Evolutionary conservation across 2,797 vertebrate genomes (phyloP).

Genomic region (Podargus strigoides): DNA sequence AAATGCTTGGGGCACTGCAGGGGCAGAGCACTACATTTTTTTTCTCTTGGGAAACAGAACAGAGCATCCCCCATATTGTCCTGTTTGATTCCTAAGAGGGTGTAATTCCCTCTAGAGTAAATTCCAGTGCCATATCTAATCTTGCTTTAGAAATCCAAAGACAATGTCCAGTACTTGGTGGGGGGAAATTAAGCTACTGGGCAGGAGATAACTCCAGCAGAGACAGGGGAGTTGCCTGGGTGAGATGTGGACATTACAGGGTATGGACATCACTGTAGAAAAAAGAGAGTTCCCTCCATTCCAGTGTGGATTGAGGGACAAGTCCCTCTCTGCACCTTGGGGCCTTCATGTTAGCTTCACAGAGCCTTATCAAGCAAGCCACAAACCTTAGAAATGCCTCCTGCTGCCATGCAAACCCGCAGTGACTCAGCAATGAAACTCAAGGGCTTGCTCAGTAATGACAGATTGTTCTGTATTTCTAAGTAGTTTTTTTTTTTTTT

Average conservation of each 20-base stretch:
- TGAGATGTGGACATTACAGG: rapidly evolving
- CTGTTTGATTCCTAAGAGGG: neutral
- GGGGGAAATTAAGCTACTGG: neutral
- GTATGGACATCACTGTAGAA: rapidly evolving
- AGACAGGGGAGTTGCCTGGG: neutral
- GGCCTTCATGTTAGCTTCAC: rapidly evolving
- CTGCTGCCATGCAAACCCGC: neutral
- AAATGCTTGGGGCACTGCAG: neutral
- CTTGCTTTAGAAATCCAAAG: neutral
- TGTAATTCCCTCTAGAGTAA: neutral
- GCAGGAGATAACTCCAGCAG: neutral
- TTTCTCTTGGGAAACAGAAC: neutral
- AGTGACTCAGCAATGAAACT: neutral
- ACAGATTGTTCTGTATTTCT: neutral
- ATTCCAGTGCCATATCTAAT: neutral
- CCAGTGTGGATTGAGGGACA: rapidly evolving
- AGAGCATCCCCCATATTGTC: neutral
- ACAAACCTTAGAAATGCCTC: neutral
- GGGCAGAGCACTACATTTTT: neutral
- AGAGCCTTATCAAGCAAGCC: neutral
- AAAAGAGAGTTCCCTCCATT: neutral
- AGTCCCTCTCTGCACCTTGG: neutral
- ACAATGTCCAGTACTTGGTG: neutral
- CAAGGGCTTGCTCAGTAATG: neutral
- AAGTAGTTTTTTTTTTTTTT: no score